Evolutionary conservation across 2,797 vertebrate genomes (phyloP).

Genomic region (Pempheris klunzingeri): DNA sequence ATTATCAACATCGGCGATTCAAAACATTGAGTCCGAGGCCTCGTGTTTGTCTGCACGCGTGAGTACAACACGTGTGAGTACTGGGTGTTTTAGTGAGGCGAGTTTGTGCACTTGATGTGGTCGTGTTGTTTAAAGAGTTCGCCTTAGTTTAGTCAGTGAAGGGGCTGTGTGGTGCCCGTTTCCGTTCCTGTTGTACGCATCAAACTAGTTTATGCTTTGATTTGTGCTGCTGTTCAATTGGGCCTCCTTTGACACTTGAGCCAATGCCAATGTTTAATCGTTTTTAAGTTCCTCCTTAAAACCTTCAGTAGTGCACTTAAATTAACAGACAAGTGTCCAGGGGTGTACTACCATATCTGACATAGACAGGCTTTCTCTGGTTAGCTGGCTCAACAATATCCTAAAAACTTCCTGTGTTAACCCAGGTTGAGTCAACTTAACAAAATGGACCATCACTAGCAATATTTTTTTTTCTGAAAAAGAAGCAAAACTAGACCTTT

Average conservation of each 20-base stretch:
- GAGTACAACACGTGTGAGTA: slow-evolving; percentile 22
- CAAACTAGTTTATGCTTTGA: neutral
- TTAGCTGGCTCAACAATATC: too few species aligned
- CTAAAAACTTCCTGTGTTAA: too few species aligned
- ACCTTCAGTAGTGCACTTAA: neutral
- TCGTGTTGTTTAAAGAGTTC: neutral
- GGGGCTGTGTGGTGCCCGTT: neutral
- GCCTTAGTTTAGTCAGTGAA: neutral
- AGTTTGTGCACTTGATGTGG: neutral
- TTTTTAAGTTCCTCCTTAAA: neutral
- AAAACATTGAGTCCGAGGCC: slow-evolving; percentile 16
- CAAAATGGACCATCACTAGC: too few species aligned
- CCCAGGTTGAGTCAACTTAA: too few species aligned
- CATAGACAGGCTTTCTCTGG: too few species aligned
- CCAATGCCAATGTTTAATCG: neutral
- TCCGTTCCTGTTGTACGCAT: slow-evolving; percentile 29
- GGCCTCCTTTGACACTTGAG: neutral
- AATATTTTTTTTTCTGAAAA: too few species aligned
- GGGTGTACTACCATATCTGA: too few species aligned
- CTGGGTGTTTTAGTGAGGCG: neutral
- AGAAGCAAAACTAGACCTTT: too few species aligned
- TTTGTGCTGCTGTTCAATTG: neutral
- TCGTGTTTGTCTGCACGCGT: slow-evolving; percentile 10
- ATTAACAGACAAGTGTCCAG: too few species aligned
- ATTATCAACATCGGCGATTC: slow-evolving; percentile 4